Evolutionary conservation across 2,797 vertebrate genomes (phyloP).

Genomic region (Malurus leucopterus): DNA sequence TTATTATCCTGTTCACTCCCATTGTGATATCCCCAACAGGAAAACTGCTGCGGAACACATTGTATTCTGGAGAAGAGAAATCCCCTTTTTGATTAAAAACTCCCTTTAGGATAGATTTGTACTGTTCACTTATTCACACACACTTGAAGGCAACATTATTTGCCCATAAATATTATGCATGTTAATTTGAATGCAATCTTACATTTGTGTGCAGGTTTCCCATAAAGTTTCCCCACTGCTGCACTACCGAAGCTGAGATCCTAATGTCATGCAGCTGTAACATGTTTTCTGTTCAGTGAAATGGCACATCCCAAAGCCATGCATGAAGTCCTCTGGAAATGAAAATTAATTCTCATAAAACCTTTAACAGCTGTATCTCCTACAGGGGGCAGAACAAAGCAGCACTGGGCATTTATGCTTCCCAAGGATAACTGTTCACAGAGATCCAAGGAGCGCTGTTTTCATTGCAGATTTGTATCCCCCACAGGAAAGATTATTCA

Average conservation of each 20-base stretch:
- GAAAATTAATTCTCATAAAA: neutral
- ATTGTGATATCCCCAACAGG: neutral
- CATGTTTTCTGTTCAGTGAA: neutral
- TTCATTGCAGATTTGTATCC: neutral
- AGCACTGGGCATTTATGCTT: neutral
- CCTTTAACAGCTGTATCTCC: neutral
- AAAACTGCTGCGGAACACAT: neutral
- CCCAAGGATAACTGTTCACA: neutral
- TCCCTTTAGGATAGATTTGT: neutral
- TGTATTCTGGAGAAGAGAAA: neutral
- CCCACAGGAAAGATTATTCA: neutral
- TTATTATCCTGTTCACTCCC: rapidly evolving
- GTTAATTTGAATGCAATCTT: neutral
- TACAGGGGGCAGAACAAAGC: neutral
- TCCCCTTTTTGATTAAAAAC: neutral
- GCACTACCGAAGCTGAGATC: neutral
- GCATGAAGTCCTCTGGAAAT: neutral
- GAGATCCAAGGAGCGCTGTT: neutral
- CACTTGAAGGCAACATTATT: neutral
- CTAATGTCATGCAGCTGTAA: neutral
- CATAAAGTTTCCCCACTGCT: neutral
- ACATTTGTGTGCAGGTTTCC: neutral
- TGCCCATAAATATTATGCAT: neutral
- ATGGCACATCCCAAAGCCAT: neutral
- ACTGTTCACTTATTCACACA: neutral